Percentiles rank a stretch among this genome's conserved stretches.
These are phyloP conservation scores for Brachyopa scutellaris DNA, from an alignment of 2,888 invertebrate species.

Conservation along the genomic window DNA sequence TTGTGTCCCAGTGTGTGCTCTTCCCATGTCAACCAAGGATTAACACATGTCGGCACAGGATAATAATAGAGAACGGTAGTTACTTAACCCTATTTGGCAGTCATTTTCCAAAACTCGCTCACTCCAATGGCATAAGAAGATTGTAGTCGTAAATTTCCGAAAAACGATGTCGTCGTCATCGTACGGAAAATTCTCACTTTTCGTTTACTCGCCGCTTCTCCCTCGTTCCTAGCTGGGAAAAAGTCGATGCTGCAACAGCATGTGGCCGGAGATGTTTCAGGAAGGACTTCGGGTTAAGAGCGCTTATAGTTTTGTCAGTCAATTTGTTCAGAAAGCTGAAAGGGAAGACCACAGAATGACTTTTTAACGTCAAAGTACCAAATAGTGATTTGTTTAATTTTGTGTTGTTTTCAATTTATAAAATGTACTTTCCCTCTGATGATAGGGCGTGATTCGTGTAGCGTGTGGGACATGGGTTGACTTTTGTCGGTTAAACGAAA, in stretches of 20 bases:
- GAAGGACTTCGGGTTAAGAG: neutral
- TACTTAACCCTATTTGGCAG: slow-evolving; percentile 41
- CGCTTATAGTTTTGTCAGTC: slow-evolving; percentile 40
- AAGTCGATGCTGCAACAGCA: neutral
- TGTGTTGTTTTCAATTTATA: slow-evolving; percentile 24
- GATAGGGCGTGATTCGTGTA: neutral
- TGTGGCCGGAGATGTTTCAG: neutral
- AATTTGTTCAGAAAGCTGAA: slow-evolving; percentile 34
- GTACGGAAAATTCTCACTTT: neutral
- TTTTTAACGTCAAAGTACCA: slow-evolving; percentile 39
- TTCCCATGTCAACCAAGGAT: slow-evolving; percentile 54
- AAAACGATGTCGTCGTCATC: slow-evolving; percentile 16
- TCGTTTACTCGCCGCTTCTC: neutral
- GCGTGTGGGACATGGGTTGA: neutral
- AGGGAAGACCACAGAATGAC: slow-evolving; percentile 41
- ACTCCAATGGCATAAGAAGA: slow-evolving; percentile 45
- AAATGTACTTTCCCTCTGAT: neutral
- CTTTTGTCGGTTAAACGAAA: slow-evolving; percentile 9
- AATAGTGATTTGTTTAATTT: slow-evolving; percentile 67
- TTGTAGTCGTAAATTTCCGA: slow-evolving; percentile 59
- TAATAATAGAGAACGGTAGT: slow-evolving; percentile 33
- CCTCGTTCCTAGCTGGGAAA: too few relatives aligned
- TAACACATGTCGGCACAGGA: slow-evolving; percentile 55
- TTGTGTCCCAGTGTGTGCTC: neutral
- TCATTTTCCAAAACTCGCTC: slow-evolving; percentile 31